Percentiles rank a stretch among this genome's conserved stretches.
These are phyloP conservation scores for Teleogryllus oceanicus DNA, from an alignment of 2,888 invertebrate genomes.

Conservation along the genomic window DNA sequence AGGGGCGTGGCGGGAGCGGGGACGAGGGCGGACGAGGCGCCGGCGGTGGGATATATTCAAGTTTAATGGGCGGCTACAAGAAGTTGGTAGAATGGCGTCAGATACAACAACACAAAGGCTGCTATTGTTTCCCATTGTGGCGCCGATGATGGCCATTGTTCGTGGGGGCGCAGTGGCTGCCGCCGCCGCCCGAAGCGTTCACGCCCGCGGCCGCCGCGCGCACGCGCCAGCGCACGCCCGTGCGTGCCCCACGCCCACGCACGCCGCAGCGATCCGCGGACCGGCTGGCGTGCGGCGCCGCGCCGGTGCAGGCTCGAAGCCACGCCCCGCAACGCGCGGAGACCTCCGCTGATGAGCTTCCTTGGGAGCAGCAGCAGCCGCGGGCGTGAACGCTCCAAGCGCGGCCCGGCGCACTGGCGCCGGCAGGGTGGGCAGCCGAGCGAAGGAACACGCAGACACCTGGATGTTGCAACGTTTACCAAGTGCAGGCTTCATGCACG, in stretches of 20 bases:
- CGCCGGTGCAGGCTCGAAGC: too few species aligned
- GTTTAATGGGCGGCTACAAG: slow-evolving; percentile 36
- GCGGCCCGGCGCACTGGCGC: too few species aligned
- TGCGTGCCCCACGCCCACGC: slow-evolving; percentile 7
- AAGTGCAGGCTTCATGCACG: too few species aligned
- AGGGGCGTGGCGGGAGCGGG: slow-evolving; percentile 20
- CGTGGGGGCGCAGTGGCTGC: background rate
- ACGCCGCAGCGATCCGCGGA: too few species aligned
- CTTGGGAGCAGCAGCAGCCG: too few species aligned
- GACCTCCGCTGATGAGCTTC: too few species aligned
- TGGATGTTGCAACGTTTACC: too few species aligned
- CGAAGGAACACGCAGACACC: too few species aligned
- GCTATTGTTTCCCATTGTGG: slow-evolving; percentile 35
- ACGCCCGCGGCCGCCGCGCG: slow-evolving; percentile 21
- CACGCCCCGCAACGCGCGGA: too few species aligned
- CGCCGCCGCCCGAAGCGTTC: background rate
- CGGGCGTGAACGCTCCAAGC: too few species aligned
- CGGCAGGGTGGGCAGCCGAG: too few species aligned
- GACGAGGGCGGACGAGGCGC: background rate
- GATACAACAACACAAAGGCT: slow-evolving; percentile 35
- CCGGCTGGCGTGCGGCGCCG: too few species aligned
- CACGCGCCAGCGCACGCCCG: slow-evolving; percentile 23
- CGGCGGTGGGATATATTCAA: slow-evolving; percentile 34
- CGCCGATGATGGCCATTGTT: slow-evolving; percentile 35
- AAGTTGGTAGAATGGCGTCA: slow-evolving; percentile 36